Conservation (phyloP, 2,113 vertebrate genomes). For the Capreolus pygargus region DNA sequence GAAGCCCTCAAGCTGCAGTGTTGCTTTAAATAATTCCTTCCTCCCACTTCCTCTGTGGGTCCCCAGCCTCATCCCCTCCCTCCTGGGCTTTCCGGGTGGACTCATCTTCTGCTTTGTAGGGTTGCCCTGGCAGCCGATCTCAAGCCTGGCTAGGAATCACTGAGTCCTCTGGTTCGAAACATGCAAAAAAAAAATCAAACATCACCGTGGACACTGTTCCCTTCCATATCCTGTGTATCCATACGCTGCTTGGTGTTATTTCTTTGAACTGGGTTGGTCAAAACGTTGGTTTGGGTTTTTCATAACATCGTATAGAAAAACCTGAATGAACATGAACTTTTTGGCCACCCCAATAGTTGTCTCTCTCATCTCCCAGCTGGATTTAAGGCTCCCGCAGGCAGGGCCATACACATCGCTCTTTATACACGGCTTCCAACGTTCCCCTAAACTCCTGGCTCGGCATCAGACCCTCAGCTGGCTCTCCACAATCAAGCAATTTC, state of each 20-base stretch:
- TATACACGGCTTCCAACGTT: neutral
- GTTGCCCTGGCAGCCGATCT: neutral
- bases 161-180: neutral
- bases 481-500: neutral
- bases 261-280: neutral
- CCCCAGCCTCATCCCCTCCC: neutral
- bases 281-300: neutral
- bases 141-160: neutral
- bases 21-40: neutral
- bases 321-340: neutral
- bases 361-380: neutral
- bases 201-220: rapidly evolving
- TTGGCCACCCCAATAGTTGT: neutral
- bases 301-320: neutral
- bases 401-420: neutral
- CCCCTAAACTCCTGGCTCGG: neutral
- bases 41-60: neutral
- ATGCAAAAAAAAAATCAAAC: neutral
- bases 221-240: rapidly evolving
- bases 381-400: neutral
- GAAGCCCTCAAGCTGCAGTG: neutral
- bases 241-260: rapidly evolving
- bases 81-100: neutral
- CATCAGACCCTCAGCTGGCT: neutral
- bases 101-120: neutral